Evolutionary conservation across 1,140 invertebrate genomes (phyloP).

Genomic region (Drosophila miranda): DNA sequence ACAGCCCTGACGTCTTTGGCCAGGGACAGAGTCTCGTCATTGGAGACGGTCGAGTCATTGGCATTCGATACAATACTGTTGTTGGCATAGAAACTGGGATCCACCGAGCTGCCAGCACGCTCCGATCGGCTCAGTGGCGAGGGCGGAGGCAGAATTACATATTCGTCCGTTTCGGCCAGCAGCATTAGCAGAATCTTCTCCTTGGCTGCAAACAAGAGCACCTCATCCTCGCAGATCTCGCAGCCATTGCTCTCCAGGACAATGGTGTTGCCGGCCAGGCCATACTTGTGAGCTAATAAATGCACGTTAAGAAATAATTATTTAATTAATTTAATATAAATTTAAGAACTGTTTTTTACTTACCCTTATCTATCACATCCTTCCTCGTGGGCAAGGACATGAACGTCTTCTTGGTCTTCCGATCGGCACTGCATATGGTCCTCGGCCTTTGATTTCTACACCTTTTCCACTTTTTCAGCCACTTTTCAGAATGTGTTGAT

Average conservation of each 20-base stretch:
- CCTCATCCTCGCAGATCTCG: slow-evolving; percentile 71
- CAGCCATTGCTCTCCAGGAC: slow-evolving; percentile 70
- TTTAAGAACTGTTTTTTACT: slow-evolving; percentile 2
- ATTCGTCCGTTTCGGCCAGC: slow-evolving; percentile 60
- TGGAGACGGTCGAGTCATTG: slow-evolving; percentile 68
- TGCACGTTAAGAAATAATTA: background rate
- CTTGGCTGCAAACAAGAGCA: slow-evolving; percentile 64
- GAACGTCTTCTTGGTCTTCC: slow-evolving; percentile 69
- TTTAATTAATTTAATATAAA: slow-evolving; percentile 1
- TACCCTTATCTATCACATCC: slow-evolving; percentile 73
- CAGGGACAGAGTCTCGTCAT: slow-evolving; percentile 65
- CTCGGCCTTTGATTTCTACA: slow-evolving; percentile 51
- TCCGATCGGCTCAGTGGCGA: slow-evolving; percentile 68
- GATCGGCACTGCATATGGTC: slow-evolving; percentile 71
- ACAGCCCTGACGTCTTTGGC: slow-evolving; percentile 57
- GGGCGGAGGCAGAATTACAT: slow-evolving; percentile 63
- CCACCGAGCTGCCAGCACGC: slow-evolving; percentile 65
- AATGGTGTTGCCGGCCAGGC: slow-evolving; percentile 59
- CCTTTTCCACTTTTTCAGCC: slow-evolving; percentile 22
- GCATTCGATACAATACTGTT: slow-evolving; percentile 63
- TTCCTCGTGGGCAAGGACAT: slow-evolving; percentile 69
- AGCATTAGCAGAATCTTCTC: slow-evolving; percentile 70
- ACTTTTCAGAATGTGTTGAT: slow-evolving; percentile 54
- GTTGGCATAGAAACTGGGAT: slow-evolving; percentile 66
- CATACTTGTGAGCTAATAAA: slow-evolving; percentile 62